These are phyloP conservation scores for Amphipyra tragopoginis DNA, from an alignment of 2,888 invertebrate species.

Conservation along the genomic window DNA sequence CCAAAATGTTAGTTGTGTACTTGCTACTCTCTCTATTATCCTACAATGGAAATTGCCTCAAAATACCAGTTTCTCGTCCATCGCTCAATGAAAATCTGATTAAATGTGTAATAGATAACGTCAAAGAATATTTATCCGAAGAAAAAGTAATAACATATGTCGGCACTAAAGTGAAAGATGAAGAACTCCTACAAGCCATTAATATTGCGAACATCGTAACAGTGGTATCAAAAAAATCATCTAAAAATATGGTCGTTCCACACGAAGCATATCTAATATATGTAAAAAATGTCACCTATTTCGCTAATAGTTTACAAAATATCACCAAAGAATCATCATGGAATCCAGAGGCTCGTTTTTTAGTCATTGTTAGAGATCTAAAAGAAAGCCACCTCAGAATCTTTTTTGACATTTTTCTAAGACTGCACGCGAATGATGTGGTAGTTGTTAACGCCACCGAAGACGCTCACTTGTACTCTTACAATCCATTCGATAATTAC, in stretches of 20 bases:
- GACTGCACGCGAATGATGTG: constrained; percentile 62
- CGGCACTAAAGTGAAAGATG: constrained; percentile 28
- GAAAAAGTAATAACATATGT: constrained; percentile 39
- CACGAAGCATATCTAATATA: constrained; percentile 65
- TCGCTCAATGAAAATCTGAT: constrained; percentile 19
- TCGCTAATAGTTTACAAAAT: constrained; percentile 45
- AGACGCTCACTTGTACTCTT: constrained; percentile 69
- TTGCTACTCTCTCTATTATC: constrained; percentile 14
- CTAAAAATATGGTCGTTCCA: constrained; percentile 8
- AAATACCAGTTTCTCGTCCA: constrained; percentile 18
- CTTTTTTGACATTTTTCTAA: constrained; percentile 69
- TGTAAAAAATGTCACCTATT: constrained; percentile 40
- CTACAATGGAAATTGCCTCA: constrained; percentile 7
- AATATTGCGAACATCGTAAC: constrained; percentile 22
- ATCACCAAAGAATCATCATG: constrained; percentile 64
- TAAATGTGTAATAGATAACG: constrained; percentile 42
- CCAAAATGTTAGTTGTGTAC: constrained; percentile 34
- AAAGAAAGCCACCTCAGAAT: constrained; percentile 42
- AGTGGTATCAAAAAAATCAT: constrained; percentile 9
- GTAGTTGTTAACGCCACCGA: constrained; percentile 64
- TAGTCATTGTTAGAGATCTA: constrained; percentile 64
- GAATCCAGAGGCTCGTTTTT: constrained; percentile 68
- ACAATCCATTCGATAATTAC: constrained; percentile 75
- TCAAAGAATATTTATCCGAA: constrained; percentile 37
- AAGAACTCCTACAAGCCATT: constrained; percentile 31